A percentile compares a stretch with the other conserved stretches of the same genome.
Evolutionary conservation across 2,797 vertebrate genomes (phyloP).

Genomic region (Chelon labrosus): DNA sequence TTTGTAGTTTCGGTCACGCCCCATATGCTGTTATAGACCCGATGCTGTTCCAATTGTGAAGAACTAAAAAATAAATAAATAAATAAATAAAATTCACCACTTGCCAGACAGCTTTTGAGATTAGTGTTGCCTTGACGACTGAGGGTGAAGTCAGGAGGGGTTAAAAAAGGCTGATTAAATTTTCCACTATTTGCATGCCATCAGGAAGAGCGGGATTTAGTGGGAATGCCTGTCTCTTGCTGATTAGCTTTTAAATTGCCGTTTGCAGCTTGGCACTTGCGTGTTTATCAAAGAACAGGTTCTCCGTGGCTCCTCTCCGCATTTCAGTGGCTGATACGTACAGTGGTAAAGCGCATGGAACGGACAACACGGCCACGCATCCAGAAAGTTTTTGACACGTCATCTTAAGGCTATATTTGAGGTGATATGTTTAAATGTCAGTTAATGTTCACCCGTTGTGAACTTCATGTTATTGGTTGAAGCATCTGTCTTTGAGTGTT

Average conservation of each 20-base stretch:
- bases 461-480: too few species aligned
- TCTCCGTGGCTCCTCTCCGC: slow-evolving; percentile 48
- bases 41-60: slow-evolving; percentile 34
- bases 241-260: slow-evolving; percentile 80
- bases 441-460: background rate
- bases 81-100: slow-evolving; percentile 37
- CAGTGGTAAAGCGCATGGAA: slow-evolving; percentile 13
- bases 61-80: slow-evolving; percentile 43
- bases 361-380: slow-evolving; percentile 6
- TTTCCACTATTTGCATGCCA: slow-evolving; percentile 78
- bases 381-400: slow-evolving; percentile 4
- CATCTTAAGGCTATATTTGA: background rate
- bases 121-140: slow-evolving; percentile 80
- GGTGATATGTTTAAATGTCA: too few species aligned
- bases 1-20: background rate
- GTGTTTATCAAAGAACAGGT: slow-evolving; percentile 68
- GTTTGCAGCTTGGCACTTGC: slow-evolving; percentile 65
- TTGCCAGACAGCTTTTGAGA: slow-evolving; percentile 78
- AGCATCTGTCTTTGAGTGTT: background rate
- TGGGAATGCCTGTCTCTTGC: slow-evolving; percentile 72
- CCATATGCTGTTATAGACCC: slow-evolving; percentile 23
- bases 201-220: slow-evolving; percentile 76
- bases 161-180: slow-evolving; percentile 83
- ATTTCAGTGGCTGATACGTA: slow-evolving; percentile 40
- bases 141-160: slow-evolving; percentile 68